phyloP scores from a whole-genome alignment of 2,113 vertebrate genomes.

The Periophthalmodon schlosseri region DNA sequence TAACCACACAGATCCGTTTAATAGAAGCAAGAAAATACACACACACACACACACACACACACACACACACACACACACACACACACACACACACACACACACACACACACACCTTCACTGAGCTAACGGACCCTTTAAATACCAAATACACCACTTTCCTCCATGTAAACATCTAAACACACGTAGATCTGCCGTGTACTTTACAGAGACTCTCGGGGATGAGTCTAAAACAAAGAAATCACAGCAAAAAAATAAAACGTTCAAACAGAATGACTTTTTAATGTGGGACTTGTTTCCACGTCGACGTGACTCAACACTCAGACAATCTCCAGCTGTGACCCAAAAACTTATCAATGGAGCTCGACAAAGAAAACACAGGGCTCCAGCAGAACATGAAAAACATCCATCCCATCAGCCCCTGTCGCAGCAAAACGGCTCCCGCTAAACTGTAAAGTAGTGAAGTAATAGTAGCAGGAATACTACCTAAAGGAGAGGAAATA shows the following conservation, averaged over 20 bases:
- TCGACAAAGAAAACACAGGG: background rate
- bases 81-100: no score
- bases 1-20: background rate
- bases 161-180: background rate
- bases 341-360: constrained; percentile 4
- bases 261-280: background rate
- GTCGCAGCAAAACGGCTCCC: background rate
- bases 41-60: no score
- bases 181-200: background rate
- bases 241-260: background rate
- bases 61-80: no score
- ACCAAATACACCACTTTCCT: background rate
- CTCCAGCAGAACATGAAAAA: background rate
- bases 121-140: background rate
- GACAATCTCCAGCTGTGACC: background rate
- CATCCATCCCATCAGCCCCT: background rate
- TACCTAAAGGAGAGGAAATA: no score
- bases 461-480: no score
- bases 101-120: background rate
- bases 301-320: background rate
- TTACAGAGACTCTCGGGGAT: background rate
- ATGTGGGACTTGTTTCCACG: background rate
- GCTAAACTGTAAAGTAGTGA: background rate
- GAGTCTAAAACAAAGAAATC: no score
- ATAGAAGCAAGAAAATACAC: background rate